phyloP scores from a whole-genome alignment of 2,113 vertebrate genomes.

The Oryzias woworae region DNA sequence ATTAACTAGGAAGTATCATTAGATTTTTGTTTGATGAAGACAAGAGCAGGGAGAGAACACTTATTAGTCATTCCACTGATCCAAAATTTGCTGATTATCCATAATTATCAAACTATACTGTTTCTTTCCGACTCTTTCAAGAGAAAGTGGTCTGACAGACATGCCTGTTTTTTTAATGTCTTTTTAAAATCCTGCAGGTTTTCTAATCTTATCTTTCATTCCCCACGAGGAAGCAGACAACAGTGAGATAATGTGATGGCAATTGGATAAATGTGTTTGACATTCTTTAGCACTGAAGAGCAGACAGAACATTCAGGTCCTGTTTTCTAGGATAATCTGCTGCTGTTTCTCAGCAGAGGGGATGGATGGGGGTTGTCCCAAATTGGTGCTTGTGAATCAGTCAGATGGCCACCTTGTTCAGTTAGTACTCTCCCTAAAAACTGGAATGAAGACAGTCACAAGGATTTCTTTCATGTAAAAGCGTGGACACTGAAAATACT shows the following conservation, averaged over 20 bases:
- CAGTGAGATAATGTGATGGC: constrained; percentile 42
- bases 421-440: no score
- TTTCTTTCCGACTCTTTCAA: constrained; percentile 22
- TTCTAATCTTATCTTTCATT: constrained; percentile 56
- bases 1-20: no score
- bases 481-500: no score
- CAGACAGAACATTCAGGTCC: constrained; percentile 1
- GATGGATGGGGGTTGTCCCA: no score
- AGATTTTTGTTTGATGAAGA: no score
- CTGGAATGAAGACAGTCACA: no score
- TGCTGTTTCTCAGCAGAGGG: constrained; percentile 18
- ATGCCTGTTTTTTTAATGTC: constrained; percentile 19
- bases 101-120: constrained; percentile 3
- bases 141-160: constrained; percentile 24
- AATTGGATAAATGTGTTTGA: constrained; percentile 51
- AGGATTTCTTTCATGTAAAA: no score
- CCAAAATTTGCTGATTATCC: constrained; percentile 21
- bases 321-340: constrained; percentile 33
- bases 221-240: constrained; percentile 32
- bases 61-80: neutral
- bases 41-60: no score
- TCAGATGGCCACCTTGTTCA: no score
- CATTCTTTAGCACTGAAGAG: constrained; percentile 51
- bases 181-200: constrained; percentile 5
- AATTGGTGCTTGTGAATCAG: no score